Conservation (phyloP, 2,888 invertebrate genomes). For the Camptogramma bilineatum region DNA sequence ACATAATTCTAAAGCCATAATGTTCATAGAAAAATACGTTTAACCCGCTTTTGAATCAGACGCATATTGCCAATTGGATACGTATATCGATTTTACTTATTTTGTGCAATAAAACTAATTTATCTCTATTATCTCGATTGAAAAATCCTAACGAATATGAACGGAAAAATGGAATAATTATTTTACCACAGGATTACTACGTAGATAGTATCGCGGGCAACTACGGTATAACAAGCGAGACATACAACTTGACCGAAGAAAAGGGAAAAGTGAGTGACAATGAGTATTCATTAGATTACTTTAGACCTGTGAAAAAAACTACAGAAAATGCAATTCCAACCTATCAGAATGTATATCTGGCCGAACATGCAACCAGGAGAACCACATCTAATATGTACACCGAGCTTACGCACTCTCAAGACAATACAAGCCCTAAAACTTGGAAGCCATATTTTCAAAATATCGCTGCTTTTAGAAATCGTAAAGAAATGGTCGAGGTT, state of each 20-base stretch:
- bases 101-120: constrained; percentile 1
- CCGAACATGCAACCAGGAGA: neutral
- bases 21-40: no score
- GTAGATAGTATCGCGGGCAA: constrained; percentile 23
- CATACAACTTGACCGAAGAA: neutral
- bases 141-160: constrained; percentile 48
- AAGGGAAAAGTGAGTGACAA: constrained; percentile 1
- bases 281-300: neutral
- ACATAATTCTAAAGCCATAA: no score
- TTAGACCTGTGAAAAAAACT: neutral
- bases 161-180: constrained; percentile 36
- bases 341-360: neutral
- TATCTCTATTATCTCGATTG: constrained; percentile 48
- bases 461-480: constrained; percentile 2
- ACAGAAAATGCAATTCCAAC: neutral
- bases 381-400: neutral
- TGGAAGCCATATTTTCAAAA: constrained; percentile 32
- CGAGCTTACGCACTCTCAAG: neutral
- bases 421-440: constrained; percentile 10
- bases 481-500: neutral
- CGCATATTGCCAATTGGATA: no score
- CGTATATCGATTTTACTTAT: constrained; percentile 7
- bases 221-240: neutral
- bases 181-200: constrained; percentile 52
- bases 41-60: no score